Base-by-base conservation (phyloP, 2,113 vertebrate species). In the Entelurus aequoreus region DNA sequence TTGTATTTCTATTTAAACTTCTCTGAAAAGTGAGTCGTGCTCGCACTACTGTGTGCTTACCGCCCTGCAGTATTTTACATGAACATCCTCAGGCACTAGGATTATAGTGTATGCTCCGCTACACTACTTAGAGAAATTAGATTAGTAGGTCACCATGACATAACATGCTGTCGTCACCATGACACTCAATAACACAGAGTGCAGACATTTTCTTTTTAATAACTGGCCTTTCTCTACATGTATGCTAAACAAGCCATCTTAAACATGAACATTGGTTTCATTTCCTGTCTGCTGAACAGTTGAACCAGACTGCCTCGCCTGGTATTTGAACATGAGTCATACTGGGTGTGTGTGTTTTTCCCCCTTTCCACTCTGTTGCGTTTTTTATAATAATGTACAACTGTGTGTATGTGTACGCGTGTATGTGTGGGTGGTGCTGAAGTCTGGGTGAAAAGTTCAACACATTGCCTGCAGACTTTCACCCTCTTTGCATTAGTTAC, bases 71-170 rank as follows among this genome's bases (percentile, higher is more conserved):
- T 57, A 10, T 65, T 68, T 72, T 49, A 9, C 37, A 54, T 73
- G 7, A 46, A 44, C 50, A 53, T 28, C 62, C 51, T 68, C 68
- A 44, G 42, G 60, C 13, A 5, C 62, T 51, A 19, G 40, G 48
- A 60, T 51, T 63, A 60, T 58, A 51, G 77, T 82, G 77, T 48
- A 68, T 76, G 62, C 72, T 63, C 50, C 4, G 1, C 80, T 66
- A 66, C 75, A 19, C 69, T 38, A 46, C 65, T 72, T 59, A 74
- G 58, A 76, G 59, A 74, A 78, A 78, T 78, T 21, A 71, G 79
- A 84, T 87, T 87, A 87, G 82, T 90, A 68, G 85, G 87, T 83
- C 86, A 80, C 6, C 9, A 59, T 86, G 79, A 82, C 68, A 69
- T 83, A 88, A 88, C 37, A 7, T 35, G 6, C n/a, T 56, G 46